A percentile compares a stretch with the other conserved stretches of the same genome.
phyloP scores from a whole-genome alignment of 2,113 vertebrate genomes.

The Pachyramphus minor region DNA sequence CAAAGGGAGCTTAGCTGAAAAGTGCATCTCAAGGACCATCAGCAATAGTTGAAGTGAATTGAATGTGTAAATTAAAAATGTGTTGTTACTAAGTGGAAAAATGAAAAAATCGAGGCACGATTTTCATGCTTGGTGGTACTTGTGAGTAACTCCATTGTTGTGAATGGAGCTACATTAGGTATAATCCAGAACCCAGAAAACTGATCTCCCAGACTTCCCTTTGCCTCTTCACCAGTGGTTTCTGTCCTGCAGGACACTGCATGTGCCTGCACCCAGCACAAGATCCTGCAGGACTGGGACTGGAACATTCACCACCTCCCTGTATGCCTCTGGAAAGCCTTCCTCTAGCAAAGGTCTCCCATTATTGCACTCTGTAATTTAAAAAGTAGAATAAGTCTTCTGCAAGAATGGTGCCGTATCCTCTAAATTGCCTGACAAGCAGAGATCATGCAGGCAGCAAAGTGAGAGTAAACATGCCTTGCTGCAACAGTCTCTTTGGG shows the following conservation, averaged over 20 bases:
- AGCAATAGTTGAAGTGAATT: neutral
- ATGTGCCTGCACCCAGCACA: neutral
- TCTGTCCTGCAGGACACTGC: neutral
- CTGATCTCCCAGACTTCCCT: neutral
- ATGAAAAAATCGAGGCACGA: neutral
- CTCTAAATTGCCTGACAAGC: neutral
- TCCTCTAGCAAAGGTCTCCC: slow-evolving; percentile 9
- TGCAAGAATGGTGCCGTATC: neutral
- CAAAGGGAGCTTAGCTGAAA: neutral
- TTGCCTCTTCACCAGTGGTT: neutral
- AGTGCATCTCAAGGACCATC: neutral
- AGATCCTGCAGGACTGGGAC: neutral
- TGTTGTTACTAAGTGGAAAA: neutral
- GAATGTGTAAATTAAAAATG: neutral
- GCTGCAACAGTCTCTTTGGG: neutral
- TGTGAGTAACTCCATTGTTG: neutral
- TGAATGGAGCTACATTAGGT: neutral
- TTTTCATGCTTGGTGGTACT: neutral
- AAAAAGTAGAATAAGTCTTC: neutral
- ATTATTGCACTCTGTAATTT: neutral
- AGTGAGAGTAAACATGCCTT: neutral
- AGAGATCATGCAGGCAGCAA: neutral
- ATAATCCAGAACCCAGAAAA: neutral
- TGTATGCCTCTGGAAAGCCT: slow-evolving; percentile 34
- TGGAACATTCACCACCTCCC: neutral